A percentile compares a stretch with the other conserved stretches of the same genome.
phyloP scores from a whole-genome alignment of 2,797 vertebrate genomes.

The Micrastur ruficollis region DNA sequence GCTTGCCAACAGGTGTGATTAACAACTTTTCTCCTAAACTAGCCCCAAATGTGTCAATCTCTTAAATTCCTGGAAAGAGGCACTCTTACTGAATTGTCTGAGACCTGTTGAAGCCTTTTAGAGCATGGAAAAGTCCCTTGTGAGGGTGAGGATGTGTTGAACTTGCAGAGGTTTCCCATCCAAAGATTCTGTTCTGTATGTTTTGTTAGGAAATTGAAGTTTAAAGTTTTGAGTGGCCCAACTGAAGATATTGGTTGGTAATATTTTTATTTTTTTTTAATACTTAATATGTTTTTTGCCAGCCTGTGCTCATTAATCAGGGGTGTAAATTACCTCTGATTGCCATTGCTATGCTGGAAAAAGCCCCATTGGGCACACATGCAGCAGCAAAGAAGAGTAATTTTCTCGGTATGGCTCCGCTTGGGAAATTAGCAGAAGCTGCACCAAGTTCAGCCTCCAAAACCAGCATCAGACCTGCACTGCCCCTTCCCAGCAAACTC shows the following conservation, averaged over 20 bases:
- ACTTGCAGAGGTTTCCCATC: background rate
- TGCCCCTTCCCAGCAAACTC: background rate
- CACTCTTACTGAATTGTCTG: background rate
- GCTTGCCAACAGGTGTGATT: background rate
- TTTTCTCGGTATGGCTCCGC: background rate
- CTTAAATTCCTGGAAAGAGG: background rate
- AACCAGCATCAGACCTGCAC: background rate
- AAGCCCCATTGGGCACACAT: background rate
- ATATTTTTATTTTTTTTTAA: background rate
- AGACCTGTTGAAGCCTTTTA: background rate
- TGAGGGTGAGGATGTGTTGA: background rate
- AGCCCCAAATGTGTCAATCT: background rate
- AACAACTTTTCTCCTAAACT: background rate
- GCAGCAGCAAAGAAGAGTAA: background rate
- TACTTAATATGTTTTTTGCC: background rate
- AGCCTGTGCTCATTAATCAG: background rate
- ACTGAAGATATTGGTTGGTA: background rate
- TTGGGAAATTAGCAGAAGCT: background rate
- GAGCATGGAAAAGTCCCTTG: background rate
- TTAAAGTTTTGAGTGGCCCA: background rate
- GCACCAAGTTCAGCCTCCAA: background rate
- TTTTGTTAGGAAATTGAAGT: background rate
- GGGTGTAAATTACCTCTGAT: background rate
- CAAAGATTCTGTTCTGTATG: fast-evolving
- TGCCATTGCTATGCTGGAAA: background rate